Evolutionary conservation across 2,113 vertebrate species (phyloP).

Genomic region (Polypterus senegalus): DNA sequence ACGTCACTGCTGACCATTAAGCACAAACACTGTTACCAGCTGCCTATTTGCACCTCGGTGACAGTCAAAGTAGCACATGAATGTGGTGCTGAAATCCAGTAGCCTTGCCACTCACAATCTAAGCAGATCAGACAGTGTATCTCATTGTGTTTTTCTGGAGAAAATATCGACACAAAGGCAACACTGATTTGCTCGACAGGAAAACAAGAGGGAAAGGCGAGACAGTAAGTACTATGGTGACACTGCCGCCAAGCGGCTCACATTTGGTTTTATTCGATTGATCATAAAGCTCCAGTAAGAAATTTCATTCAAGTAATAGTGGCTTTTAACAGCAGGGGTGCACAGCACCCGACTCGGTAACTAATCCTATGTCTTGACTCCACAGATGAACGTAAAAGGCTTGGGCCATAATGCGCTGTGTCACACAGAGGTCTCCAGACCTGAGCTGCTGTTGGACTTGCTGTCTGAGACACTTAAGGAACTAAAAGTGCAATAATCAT

Average conservation of each 20-base stretch:
- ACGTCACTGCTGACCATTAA: neutral
- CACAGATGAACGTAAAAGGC: constrained; percentile 11
- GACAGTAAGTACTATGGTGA: constrained; percentile 27
- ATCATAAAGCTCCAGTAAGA: constrained; percentile 13
- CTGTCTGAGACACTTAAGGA: constrained; percentile 47
- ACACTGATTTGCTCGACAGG: constrained; percentile 66
- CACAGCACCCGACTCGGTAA: constrained; percentile 44
- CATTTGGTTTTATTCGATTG: constrained; percentile 7
- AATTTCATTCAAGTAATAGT: constrained; percentile 43
- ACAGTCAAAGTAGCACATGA: constrained; percentile 18
- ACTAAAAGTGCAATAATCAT: constrained; percentile 57
- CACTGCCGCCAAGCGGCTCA: constrained; percentile 7
- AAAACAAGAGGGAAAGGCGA: constrained; percentile 31
- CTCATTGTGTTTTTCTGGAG: constrained; percentile 62
- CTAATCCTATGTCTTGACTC: constrained; percentile 3
- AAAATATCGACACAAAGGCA: constrained; percentile 66
- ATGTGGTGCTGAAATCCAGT: constrained; percentile 16
- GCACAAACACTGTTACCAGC: constrained; percentile 6
- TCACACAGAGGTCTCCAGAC: constrained; percentile 66
- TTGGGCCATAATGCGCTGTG: constrained; percentile 1
- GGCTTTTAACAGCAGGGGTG: constrained; percentile 29
- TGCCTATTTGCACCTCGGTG: neutral
- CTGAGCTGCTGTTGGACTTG: constrained; percentile 37
- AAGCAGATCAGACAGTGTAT: constrained; percentile 28
- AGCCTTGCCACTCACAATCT: constrained; percentile 57